These are phyloP conservation scores for Eutolmus rufibarbis DNA, from an alignment of 2,888 invertebrate species.

Conservation along the genomic window DNA sequence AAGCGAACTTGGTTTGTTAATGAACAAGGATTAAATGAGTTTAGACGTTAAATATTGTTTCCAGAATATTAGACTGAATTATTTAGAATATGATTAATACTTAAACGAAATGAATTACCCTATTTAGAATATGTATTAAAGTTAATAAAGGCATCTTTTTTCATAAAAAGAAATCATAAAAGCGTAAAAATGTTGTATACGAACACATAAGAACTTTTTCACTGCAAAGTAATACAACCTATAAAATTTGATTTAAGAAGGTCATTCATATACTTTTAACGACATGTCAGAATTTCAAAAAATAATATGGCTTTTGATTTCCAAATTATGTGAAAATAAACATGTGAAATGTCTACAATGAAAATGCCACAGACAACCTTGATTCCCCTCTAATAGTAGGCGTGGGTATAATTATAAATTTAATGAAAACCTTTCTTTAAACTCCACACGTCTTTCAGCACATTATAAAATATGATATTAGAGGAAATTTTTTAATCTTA, in stretches of 20 bases:
- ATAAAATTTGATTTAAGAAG: neutral
- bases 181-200: too few species aligned
- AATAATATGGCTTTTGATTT: neutral
- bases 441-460: neutral
- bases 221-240: neutral
- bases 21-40: too few species aligned
- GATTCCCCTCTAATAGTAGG: neutral
- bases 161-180: neutral
- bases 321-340: neutral
- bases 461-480: neutral
- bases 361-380: neutral
- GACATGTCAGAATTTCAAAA: neutral
- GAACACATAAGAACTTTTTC: too few species aligned
- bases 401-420: neutral
- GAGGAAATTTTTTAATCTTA: neutral
- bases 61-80: too few species aligned
- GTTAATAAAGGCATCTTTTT: too few species aligned
- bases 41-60: too few species aligned
- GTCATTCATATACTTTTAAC: neutral
- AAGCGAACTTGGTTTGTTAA: too few species aligned
- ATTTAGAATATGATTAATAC: too few species aligned
- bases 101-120: too few species aligned
- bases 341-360: neutral
- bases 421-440: neutral
- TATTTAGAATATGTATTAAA: too few species aligned